Percentiles rank a stretch among this genome's conserved stretches.
Evolutionary conservation across 2,797 vertebrate species (phyloP).

Genomic region (Carapus acus): DNA sequence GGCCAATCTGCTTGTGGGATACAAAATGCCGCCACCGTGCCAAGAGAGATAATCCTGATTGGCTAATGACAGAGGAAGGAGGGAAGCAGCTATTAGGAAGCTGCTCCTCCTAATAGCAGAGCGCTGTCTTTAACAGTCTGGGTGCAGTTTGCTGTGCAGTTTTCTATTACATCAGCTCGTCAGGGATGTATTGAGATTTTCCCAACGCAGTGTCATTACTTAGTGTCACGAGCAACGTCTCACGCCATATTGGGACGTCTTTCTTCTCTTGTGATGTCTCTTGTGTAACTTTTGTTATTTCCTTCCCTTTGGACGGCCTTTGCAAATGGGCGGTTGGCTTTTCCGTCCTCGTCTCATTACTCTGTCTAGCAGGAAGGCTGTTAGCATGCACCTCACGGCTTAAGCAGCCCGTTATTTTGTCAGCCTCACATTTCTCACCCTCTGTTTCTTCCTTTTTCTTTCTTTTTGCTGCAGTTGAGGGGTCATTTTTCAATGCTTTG

Average conservation of each 20-base stretch:
- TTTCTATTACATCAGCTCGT: slow-evolving; percentile 6
- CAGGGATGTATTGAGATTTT: slow-evolving; percentile 1
- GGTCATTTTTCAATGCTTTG: slow-evolving; percentile 67
- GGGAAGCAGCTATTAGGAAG: slow-evolving; percentile 3
- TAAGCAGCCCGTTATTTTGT: slow-evolving; percentile 53
- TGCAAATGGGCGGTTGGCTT: slow-evolving; percentile 40
- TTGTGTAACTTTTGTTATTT: slow-evolving; percentile 6
- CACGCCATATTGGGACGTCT: slow-evolving; percentile 13
- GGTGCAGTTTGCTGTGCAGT: not conserved
- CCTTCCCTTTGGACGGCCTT: slow-evolving; percentile 19
- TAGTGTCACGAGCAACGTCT: slow-evolving; percentile 5
- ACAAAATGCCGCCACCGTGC: slow-evolving; percentile 37
- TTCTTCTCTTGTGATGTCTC: slow-evolving; percentile 2
- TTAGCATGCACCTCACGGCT: slow-evolving; percentile 54
- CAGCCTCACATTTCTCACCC: slow-evolving; percentile 50
- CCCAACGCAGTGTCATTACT: not conserved
- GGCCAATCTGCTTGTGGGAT: slow-evolving; percentile 56
- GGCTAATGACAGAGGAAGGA: slow-evolving; percentile 44
- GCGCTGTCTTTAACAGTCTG: not conserved
- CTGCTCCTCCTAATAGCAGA: not conserved
- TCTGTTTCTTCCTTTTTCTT: slow-evolving; percentile 51
- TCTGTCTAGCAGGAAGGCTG: slow-evolving; percentile 38
- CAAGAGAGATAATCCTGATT: slow-evolving; percentile 53
- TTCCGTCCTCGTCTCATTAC: slow-evolving; percentile 31
- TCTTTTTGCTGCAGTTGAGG: no score